Percentiles rank a stretch among this genome's conserved stretches.
These are phyloP conservation scores for Ceratina japonica DNA, from an alignment of 1,140 invertebrate genomes.

Conservation along the genomic window DNA sequence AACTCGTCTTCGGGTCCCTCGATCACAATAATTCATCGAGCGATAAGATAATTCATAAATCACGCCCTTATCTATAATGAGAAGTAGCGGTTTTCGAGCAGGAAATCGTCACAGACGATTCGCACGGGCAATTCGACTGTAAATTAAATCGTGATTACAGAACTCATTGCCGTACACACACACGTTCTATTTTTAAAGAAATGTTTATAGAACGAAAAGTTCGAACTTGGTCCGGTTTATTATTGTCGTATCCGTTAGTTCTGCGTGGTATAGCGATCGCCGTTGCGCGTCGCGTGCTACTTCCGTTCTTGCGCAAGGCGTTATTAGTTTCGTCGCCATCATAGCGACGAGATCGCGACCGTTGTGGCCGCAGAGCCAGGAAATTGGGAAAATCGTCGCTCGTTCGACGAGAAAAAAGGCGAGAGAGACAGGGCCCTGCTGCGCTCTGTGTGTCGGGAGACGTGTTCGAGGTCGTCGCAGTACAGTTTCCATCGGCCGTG, in stretches of 20 bases:
- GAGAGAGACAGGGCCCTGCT: conserved; percentile 69
- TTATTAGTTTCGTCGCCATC: conserved; percentile 83
- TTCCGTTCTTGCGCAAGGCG: conserved; percentile 64
- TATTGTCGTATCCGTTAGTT: too few species aligned
- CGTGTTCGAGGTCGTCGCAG: conserved; percentile 48
- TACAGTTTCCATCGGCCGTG: conserved; percentile 41
- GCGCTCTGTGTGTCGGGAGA: conserved; percentile 50
- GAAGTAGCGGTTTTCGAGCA: too few species aligned
- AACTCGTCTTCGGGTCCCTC: too few species aligned
- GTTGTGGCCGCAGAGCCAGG: conserved; percentile 74
- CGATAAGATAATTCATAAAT: not conserved
- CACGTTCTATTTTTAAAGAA: not conserved
- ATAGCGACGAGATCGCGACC: conserved; percentile 81
- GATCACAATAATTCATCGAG: not conserved
- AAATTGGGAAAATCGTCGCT: conserved; percentile 80
- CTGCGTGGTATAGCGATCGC: not conserved
- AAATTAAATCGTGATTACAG: not conserved
- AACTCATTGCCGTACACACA: not conserved
- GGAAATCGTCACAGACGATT: too few species aligned
- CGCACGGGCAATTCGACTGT: not conserved
- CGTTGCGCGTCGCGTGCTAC: conserved; percentile 16
- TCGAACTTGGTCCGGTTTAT: not conserved
- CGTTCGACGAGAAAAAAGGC: conserved; percentile 81
- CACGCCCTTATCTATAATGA: not conserved
- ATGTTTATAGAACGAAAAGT: not conserved